phyloP scores from a whole-genome alignment of 2,888 invertebrate genomes.

The Cosmorhoe ocellata region DNA sequence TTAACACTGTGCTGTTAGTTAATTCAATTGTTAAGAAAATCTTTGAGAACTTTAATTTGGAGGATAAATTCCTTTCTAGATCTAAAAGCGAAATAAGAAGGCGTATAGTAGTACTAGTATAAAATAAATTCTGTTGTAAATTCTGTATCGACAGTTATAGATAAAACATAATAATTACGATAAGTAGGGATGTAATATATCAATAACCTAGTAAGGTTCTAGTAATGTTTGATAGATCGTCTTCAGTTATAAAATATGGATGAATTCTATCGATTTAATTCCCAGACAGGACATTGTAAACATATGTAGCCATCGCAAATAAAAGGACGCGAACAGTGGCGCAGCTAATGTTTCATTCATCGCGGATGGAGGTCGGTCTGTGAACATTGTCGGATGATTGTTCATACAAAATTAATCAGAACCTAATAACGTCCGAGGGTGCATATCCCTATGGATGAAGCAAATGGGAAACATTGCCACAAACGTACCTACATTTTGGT shows the following conservation, averaged over 20 bases:
- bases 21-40: too few relatives aligned
- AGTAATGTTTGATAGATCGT: too few relatives aligned
- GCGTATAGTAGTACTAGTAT: too few relatives aligned
- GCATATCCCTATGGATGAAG: conserved; percentile 49
- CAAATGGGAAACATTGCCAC: conserved; percentile 22
- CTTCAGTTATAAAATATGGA: conserved; percentile 1
- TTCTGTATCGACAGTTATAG: too few relatives aligned
- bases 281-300: conserved; percentile 9
- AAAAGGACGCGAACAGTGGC: conserved; percentile 32
- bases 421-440: conserved; percentile 44
- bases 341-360: conserved; percentile 66
- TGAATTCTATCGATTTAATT: conserved; percentile 2
- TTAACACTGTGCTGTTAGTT: too few relatives aligned
- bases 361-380: conserved; percentile 50
- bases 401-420: conserved; percentile 76
- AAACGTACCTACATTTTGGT: conserved; percentile 26
- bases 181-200: too few relatives aligned
- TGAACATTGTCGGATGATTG: conserved; percentile 64
- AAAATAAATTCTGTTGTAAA: too few relatives aligned
- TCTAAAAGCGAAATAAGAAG: too few relatives aligned
- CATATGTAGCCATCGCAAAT: conserved; percentile 15
- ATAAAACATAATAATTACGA: too few relatives aligned
- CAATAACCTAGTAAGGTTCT: too few relatives aligned
- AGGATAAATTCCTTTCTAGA: too few relatives aligned
- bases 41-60: too few relatives aligned